Conservation (phyloP, 92 coral and sea anemone species). For the Epizoanthus scotinus region DNA sequence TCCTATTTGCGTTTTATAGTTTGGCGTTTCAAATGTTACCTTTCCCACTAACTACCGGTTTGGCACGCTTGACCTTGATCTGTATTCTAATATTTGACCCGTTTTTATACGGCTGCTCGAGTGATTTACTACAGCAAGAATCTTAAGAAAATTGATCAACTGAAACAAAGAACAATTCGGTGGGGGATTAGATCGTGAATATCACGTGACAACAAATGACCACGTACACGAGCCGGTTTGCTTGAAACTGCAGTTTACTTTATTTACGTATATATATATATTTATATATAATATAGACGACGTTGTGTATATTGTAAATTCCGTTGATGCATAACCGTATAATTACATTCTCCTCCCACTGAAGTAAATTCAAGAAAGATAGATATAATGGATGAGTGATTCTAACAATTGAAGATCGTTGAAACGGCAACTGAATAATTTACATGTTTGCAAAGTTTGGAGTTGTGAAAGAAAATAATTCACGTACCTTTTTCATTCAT, state of each 20-base stretch:
- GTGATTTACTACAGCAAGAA: too few species aligned
- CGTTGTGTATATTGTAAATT: neutral
- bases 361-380: slow-evolving; percentile 33
- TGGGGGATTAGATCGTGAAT: neutral
- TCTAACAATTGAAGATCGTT: slow-evolving; percentile 8
- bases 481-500: slow-evolving; percentile 12
- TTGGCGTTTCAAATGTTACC: too few species aligned
- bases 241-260: slow-evolving; percentile 17
- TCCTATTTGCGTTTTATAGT: too few species aligned
- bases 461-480: slow-evolving; percentile 29
- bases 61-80: too few species aligned
- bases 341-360: slow-evolving; percentile 42
- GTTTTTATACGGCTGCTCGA: too few species aligned
- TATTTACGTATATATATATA: neutral
- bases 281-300: neutral
- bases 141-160: too few species aligned
- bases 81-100: too few species aligned
- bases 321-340: slow-evolving; percentile 31
- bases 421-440: neutral
- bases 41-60: too few species aligned
- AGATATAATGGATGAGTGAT: slow-evolving; percentile 24
- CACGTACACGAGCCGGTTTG: slow-evolving; percentile 20
- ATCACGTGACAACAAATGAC: slow-evolving; percentile 26
- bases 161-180: neutral
- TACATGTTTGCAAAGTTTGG: neutral